phyloP scores from a whole-genome alignment of 2,797 vertebrate genomes.

The Hephaestus fuliginosus region DNA sequence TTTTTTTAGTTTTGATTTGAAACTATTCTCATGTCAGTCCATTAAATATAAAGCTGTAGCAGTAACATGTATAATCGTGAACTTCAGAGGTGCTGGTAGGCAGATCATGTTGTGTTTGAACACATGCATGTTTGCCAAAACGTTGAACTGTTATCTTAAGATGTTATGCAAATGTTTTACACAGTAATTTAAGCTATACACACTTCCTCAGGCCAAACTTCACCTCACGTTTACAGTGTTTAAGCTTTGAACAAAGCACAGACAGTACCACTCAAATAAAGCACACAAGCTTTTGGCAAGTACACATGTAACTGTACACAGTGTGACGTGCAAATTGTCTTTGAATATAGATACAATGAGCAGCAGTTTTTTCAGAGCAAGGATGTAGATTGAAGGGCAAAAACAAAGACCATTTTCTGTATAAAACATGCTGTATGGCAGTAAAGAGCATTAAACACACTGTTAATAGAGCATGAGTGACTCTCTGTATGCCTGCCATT shows the following conservation, averaged over 20 bases:
- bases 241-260: background rate
- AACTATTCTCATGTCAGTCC: background rate
- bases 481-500: background rate
- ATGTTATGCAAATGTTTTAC: background rate
- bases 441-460: background rate
- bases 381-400: too few species aligned
- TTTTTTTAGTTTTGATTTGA: background rate
- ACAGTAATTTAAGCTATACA: background rate
- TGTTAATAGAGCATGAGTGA: background rate
- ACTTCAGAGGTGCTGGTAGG: background rate
- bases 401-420: background rate
- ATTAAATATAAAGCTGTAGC: background rate
- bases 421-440: too few species aligned
- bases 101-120: background rate
- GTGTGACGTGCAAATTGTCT: background rate
- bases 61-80: background rate
- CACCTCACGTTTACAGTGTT: background rate
- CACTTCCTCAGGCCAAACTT: background rate
- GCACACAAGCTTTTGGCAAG: background rate
- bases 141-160: background rate
- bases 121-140: background rate
- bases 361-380: background rate
- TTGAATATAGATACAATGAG: background rate
- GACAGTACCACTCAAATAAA: background rate
- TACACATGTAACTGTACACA: background rate